Evolutionary conservation across 1,140 invertebrate genomes (phyloP).

Genomic region (Phenacoccus solenopsis): DNA sequence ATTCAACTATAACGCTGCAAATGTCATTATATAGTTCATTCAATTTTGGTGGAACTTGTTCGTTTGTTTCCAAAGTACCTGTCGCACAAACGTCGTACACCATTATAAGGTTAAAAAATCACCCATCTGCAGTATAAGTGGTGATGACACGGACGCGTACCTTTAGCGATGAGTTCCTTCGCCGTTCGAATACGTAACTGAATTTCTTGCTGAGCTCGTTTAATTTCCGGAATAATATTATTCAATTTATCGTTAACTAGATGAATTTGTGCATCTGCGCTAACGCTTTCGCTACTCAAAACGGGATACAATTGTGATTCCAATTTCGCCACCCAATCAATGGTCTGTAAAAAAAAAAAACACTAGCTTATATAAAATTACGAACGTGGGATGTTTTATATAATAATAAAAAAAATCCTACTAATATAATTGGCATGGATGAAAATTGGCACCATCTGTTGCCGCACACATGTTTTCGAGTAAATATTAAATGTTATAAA

Average conservation of each 20-base stretch:
- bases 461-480: neutral
- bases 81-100: neutral
- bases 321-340: constrained; percentile 59
- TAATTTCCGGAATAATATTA: constrained; percentile 45
- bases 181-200: constrained; percentile 53
- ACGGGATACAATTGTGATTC: constrained; percentile 63
- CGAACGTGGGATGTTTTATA: neutral
- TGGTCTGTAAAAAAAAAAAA: constrained; percentile 42
- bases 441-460: neutral
- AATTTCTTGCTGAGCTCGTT: constrained; percentile 53
- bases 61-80: constrained; percentile 28
- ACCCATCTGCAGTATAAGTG: neutral
- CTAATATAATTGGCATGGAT: constrained; percentile 4
- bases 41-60: constrained; percentile 45
- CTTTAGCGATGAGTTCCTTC: constrained; percentile 38
- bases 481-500: too few relatives aligned
- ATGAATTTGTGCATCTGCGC: constrained; percentile 41
- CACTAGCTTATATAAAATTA: neutral
- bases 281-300: constrained; percentile 47
- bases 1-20: constrained; percentile 53
- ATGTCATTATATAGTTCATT: constrained; percentile 51
- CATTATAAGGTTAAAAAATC: neutral
- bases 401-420: neutral
- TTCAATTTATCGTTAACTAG: constrained; percentile 47
- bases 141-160: constrained; percentile 26